Conservation (phyloP, 1,140 invertebrate genomes). For the Dreissena rostriformis region DNA sequence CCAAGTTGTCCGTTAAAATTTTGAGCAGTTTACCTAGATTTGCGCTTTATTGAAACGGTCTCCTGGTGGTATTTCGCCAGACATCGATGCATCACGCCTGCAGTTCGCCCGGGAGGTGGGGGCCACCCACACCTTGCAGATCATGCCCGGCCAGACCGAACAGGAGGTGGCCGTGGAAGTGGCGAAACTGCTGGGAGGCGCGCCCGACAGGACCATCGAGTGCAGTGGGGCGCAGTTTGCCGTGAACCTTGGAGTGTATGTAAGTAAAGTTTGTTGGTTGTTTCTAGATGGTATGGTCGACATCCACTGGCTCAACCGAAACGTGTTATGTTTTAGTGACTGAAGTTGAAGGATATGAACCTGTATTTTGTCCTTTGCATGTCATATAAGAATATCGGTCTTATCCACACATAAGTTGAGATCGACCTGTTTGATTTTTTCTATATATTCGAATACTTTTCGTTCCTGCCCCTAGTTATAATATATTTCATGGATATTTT, state of each 20-base stretch:
- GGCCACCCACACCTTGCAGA: conserved; percentile 87
- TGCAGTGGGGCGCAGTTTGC: conserved; percentile 91
- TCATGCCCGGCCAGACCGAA: conserved; percentile 73
- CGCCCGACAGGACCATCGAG: conserved; percentile 92
- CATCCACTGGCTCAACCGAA: too few relatives aligned
- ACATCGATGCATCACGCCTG: conserved; percentile 88
- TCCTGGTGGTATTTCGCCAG: conserved; percentile 80
- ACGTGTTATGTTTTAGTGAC: too few relatives aligned
- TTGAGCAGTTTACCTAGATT: neutral
- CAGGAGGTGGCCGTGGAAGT: conserved; percentile 84
- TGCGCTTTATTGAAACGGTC: neutral
- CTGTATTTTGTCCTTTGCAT: too few relatives aligned
- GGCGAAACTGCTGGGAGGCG: conserved; percentile 85
- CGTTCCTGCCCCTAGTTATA: too few relatives aligned
- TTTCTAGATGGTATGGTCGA: too few relatives aligned
- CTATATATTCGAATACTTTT: too few relatives aligned
- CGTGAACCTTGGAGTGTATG: conserved; percentile 88
- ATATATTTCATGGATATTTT: too few relatives aligned
- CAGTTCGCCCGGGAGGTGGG: conserved; percentile 91
- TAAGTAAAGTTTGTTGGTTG: conserved; percentile 72
- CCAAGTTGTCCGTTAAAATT: too few relatives aligned
- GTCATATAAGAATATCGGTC: too few relatives aligned
- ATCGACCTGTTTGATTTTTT: too few relatives aligned
- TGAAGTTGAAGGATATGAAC: too few relatives aligned
- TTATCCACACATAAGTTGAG: too few relatives aligned